These are phyloP conservation scores for Homarus americanus DNA, from an alignment of 1,140 invertebrate genomes.

Conservation along the genomic window DNA sequence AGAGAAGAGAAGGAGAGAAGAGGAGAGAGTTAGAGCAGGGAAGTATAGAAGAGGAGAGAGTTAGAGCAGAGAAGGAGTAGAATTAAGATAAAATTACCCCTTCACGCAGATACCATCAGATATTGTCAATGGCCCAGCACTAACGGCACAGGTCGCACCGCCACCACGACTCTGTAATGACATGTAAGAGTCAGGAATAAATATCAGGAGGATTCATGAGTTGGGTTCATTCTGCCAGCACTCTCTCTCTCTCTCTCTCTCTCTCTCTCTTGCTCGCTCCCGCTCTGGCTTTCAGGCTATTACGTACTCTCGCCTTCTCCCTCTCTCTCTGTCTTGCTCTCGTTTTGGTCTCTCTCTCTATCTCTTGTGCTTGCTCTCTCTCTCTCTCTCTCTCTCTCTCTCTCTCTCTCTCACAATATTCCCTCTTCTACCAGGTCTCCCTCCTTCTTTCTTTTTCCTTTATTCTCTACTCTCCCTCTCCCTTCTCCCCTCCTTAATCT, in stretches of 20 bases:
- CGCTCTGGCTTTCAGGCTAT: background rate
- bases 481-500: background rate
- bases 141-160: too few species aligned
- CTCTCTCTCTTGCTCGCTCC: background rate
- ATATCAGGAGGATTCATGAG: too few species aligned
- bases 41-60: too few species aligned
- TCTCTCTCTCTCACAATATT: background rate
- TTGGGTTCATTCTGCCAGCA: too few species aligned
- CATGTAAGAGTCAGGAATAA: too few species aligned
- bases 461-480: background rate
- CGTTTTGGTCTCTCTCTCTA: background rate
- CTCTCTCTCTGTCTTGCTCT: constrained; percentile 9
- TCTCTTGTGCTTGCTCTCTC: background rate
- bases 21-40: too few species aligned
- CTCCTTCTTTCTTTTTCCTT: background rate
- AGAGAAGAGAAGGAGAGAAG: too few species aligned
- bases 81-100: too few species aligned
- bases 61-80: too few species aligned
- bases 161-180: too few species aligned
- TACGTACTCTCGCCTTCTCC: background rate
- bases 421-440: background rate
- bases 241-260: background rate
- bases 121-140: too few species aligned
- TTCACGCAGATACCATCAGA: too few species aligned
- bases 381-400: background rate